Evolutionary conservation across 2,113 vertebrate genomes (phyloP).

Genomic region (Kryptolebias marmoratus): DNA sequence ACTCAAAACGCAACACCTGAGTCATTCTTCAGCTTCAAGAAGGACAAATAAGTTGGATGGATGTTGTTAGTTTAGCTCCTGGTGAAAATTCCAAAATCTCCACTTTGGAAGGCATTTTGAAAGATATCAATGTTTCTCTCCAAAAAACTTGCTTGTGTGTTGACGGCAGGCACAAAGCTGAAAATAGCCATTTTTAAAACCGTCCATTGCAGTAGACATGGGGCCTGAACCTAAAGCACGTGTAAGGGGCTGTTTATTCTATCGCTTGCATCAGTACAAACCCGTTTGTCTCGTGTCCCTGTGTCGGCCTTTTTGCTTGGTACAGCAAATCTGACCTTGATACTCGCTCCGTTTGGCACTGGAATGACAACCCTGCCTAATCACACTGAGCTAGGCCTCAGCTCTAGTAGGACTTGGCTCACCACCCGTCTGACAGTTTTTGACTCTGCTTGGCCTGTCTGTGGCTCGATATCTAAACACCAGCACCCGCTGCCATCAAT

Average conservation of each 20-base stretch:
- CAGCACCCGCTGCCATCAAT: conserved; percentile 73
- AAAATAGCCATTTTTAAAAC: no score
- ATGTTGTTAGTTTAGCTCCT: no score
- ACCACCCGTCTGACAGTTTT: conserved; percentile 46
- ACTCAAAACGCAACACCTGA: no score
- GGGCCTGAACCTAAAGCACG: neutral
- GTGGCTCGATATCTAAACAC: conserved; percentile 66
- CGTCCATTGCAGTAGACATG: no score
- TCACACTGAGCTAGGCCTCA: conserved; percentile 62
- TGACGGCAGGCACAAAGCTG: no score
- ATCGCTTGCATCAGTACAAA: neutral
- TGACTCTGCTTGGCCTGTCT: conserved; percentile 62
- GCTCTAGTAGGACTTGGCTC: conserved; percentile 72
- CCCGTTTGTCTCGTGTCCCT: neutral
- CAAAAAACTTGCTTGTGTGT: no score
- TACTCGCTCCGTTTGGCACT: conserved; percentile 65
- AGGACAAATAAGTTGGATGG: no score
- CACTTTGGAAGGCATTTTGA: no score
- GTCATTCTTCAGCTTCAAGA: no score
- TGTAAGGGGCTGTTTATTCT: neutral
- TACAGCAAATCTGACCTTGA: conserved; percentile 59
- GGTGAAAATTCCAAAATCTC: no score
- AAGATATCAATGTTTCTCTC: no score
- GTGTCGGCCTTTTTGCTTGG: conserved; percentile 18
- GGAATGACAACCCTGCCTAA: conserved; percentile 60